phyloP scores from a whole-genome alignment of 2,888 invertebrate genomes.

The Drosophila maculinotata region DNA sequence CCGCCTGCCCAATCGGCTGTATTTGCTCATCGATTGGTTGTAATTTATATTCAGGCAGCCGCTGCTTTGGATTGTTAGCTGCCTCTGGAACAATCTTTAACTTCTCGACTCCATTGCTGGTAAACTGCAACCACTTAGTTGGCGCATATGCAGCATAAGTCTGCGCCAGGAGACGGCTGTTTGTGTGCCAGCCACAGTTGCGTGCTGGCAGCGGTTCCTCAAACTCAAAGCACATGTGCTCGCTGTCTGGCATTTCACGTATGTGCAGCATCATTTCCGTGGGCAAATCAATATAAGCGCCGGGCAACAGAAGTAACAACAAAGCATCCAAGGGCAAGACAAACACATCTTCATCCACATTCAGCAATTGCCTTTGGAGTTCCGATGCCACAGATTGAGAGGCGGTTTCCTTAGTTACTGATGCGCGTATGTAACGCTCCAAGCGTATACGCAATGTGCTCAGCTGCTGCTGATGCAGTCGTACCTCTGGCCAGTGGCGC shows the following conservation, averaged over 20 bases:
- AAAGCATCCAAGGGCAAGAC: slow-evolving; percentile 73
- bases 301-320: slow-evolving; percentile 71
- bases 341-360: slow-evolving; percentile 34
- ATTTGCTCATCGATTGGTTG: slow-evolving; percentile 16
- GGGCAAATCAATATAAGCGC: slow-evolving; percentile 75
- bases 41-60: slow-evolving; percentile 39
- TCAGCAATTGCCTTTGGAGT: slow-evolving; percentile 3
- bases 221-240: slow-evolving; percentile 64
- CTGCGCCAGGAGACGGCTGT: slow-evolving; percentile 57
- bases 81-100: not conserved
- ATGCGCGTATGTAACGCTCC: slow-evolving; percentile 43
- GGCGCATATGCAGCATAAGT: slow-evolving; percentile 48
- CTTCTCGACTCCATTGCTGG: not conserved
- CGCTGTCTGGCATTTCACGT: slow-evolving; percentile 14
- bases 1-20: not conserved
- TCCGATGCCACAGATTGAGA: slow-evolving; percentile 10
- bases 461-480: slow-evolving; percentile 27
- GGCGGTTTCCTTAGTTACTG: not conserved
- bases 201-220: slow-evolving; percentile 75
- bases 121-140: slow-evolving; percentile 50
- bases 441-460: slow-evolving; percentile 55
- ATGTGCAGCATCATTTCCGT: slow-evolving; percentile 71
- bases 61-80: slow-evolving; percentile 1
- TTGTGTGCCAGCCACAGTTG: slow-evolving; percentile 79
- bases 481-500: slow-evolving; percentile 36